phyloP scores from a whole-genome alignment of 23 tunicate species.

The Clavelina lepadiformis region DNA sequence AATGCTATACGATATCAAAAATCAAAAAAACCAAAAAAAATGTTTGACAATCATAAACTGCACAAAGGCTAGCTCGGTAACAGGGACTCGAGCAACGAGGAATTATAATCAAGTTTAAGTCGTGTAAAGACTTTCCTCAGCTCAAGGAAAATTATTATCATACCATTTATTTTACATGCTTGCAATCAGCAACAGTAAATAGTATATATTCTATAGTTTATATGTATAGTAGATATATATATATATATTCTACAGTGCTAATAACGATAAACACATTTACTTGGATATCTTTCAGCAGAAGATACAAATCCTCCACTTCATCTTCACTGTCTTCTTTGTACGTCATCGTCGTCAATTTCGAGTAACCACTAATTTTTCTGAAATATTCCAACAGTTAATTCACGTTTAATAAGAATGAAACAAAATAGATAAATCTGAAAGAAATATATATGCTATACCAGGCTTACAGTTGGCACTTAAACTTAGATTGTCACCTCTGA shows the following conservation, averaged over 20 bases:
- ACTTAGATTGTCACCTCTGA: constrained; percentile 27
- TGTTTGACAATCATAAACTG: too few species aligned
- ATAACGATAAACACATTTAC: constrained; percentile 4
- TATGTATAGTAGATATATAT: neutral
- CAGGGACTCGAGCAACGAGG: too few species aligned
- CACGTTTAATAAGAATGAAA: too few species aligned
- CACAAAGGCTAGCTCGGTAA: too few species aligned
- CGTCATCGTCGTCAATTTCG: constrained; percentile 38
- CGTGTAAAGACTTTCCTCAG: too few species aligned
- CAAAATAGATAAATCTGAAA: neutral
- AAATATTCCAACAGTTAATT: too few species aligned
- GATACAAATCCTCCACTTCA: constrained; percentile 96
- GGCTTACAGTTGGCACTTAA: neutral
- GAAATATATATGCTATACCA: neutral
- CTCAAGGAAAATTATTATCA: too few species aligned
- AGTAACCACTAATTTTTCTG: constrained; percentile 57
- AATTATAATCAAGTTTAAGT: too few species aligned
- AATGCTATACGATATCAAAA: too few species aligned
- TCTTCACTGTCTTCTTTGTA: constrained; percentile 56
- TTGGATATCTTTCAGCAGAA: constrained; percentile 56
- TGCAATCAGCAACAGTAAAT: too few species aligned
- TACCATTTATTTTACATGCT: too few species aligned
- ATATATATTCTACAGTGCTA: neutral
- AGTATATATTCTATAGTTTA: neutral
- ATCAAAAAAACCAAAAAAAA: too few species aligned